Evolutionary conservation across 2,888 invertebrate genomes (phyloP), one percentile per base, ranked within the genome.

Genomic region (Sphaerophoria taeniata): DNA sequence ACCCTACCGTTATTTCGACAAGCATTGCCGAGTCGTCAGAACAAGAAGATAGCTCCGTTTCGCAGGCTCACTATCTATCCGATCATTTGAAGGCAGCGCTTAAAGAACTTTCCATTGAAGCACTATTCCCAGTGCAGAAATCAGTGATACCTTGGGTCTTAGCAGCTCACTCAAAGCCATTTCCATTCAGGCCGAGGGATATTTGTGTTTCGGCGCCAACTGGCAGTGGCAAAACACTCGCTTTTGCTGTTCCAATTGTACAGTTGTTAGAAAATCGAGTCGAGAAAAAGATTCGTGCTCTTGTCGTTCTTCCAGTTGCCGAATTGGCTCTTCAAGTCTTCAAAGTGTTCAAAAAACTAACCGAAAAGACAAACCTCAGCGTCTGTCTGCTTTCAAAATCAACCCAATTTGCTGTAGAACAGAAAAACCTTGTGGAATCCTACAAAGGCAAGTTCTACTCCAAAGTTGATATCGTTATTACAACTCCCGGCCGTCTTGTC

Each of bases 121-220:
- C 95, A 89, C 94, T 98, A 47, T 98, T 98, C 91, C 98, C 98
- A 43, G 96, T 98, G 3, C 98, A 98, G 93, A 94, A 94, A 60
- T 93, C 94, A 90, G 95, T 97, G 0, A 94, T 98, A 87, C 96
- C 96, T 4, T 97, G 95, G 94, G 93, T 98, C 65, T 90, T 97
- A 43, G 92, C 94, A 88, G 94, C 94, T 84, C 93, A 95, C 87
- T 90, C 93, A 86, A 92, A 94, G 87, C 93, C 95, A 75, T 90
- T 93, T 89, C 93, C 94, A 36, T 93, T 95, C 88, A 95, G 96
- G 92, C 96, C 97, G 0, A 94, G 96, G 88, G 99, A 99, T 91
- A 93, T 98, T 69, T 99, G 99, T 92, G 97, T 99, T 36, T 98
- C 98, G 53, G 98, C 99, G 16, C 98, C 99, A 0, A 99, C 99